phyloP scores from a whole-genome alignment of 2,113 vertebrate species.

The Anseranas semipalmata region DNA sequence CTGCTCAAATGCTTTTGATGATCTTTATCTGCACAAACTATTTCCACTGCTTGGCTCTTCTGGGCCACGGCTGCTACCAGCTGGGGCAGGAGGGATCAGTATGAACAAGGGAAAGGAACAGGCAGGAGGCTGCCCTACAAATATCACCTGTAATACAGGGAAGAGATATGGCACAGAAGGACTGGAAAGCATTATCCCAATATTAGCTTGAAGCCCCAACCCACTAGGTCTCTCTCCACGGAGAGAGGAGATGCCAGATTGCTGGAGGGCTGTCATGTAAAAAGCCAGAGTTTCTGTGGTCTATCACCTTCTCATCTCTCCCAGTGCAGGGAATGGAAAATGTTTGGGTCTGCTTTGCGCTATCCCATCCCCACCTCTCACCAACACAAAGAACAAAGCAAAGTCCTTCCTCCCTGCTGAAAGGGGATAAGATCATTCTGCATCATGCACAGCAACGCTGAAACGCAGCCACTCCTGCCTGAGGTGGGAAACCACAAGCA shows the following conservation, averaged over 20 bases:
- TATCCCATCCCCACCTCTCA: neutral
- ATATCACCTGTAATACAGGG: neutral
- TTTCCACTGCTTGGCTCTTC: slow-evolving; percentile 2
- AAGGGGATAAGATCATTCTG: neutral
- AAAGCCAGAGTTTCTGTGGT: neutral
- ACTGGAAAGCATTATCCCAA: slow-evolving; percentile 18
- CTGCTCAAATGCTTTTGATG: slow-evolving; percentile 12
- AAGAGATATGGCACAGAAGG: neutral
- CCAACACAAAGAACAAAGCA: neutral
- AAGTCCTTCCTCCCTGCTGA: neutral
- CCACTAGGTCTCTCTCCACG: neutral
- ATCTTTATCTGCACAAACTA: slow-evolving; percentile 44
- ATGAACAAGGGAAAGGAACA: neutral
- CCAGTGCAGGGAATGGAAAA: neutral
- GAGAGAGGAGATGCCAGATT: neutral
- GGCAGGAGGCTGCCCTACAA: neutral
- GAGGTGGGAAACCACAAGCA: neutral
- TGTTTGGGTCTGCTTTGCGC: neutral
- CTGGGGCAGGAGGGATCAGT: neutral
- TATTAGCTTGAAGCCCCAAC: neutral
- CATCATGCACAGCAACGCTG: neutral
- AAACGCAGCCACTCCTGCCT: neutral
- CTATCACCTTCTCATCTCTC: slow-evolving; percentile 6
- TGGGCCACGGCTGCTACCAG: neutral
- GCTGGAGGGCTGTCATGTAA: neutral